phyloP scores from a whole-genome alignment of 2,888 invertebrate species.

The Eupithecia subumbrata region DNA sequence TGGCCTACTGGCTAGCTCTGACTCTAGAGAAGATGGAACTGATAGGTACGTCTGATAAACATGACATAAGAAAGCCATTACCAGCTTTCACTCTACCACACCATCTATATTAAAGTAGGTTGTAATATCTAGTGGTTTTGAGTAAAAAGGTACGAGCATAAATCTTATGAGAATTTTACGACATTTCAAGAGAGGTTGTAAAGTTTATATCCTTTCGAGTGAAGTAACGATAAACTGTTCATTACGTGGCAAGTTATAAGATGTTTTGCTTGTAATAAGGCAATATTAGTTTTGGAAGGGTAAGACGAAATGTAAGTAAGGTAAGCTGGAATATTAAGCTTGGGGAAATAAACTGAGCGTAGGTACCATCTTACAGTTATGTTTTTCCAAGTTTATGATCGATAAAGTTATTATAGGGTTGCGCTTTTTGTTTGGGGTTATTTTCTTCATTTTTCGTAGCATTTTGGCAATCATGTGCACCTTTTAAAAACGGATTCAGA shows the following conservation, averaged over 20 bases:
- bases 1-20: neutral
- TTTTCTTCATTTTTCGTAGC: neutral
- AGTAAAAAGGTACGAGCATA: constrained; percentile 60
- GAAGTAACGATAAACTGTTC: constrained; percentile 56
- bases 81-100: constrained; percentile 27
- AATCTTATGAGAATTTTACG: constrained; percentile 56
- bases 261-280: constrained; percentile 30
- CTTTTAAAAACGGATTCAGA: neutral
- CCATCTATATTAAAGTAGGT: constrained; percentile 56
- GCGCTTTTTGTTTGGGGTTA: constrained; percentile 1
- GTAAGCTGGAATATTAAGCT: constrained; percentile 5
- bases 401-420: neutral
- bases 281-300: constrained; percentile 32
- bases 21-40: neutral
- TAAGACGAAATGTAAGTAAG: constrained; percentile 12
- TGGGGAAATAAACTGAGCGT: neutral
- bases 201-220: constrained; percentile 58
- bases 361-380: constrained; percentile 3
- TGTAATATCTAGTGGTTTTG: constrained; percentile 56
- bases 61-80: constrained; percentile 21
- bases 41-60: neutral
- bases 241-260: constrained; percentile 45
- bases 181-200: constrained; percentile 57
- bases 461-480: neutral
- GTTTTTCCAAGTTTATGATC: constrained; percentile 10